Evolutionary conservation across 2,888 invertebrate genomes (phyloP), one percentile per base, ranked within the genome.

Genomic region (Dioctria linearis): DNA sequence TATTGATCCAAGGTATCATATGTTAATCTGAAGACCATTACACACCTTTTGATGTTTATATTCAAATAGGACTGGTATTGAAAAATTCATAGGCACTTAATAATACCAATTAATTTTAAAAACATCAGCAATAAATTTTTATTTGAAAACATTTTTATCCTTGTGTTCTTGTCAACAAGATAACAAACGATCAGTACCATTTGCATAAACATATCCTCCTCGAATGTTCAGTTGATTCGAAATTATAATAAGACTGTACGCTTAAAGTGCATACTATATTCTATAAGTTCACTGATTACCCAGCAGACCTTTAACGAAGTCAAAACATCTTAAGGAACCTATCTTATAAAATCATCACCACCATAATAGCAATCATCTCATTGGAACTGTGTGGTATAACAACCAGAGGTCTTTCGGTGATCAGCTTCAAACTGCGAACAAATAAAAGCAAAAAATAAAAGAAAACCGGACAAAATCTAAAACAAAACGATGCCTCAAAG

Each of bases 261-360:
- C 25, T 11, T 0, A n/a, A 4, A 11, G 54, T n/a, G 54, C 54
- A 54, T n/a, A 11, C 11, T 11, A 54, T 4, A 11, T n/a, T 11
- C 8, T 8, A 4, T 11, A 61, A 61, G 61, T 61, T 61, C 8
- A n/a, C n/a, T 13, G 61, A 61, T 39, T 61, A 61, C 61, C 37
- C 25, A 25, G 25, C 25, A 61, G 39, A 37, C 37, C 37, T 61
- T 25, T 39, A 61, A 13, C 57, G 61, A 37, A 61, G 4, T 37
- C 39, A 25, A 3, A 5, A 37, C 37, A 61, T 61, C 37, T 61
- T 61, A 8, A 40, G n/a, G 61, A n/a, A 39, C 37, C 25, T 61
- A 61, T 61, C 61, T 25, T 61, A 37, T 61, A 37, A 61, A 61
- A 61, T 61, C 61, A 61, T 61, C 61, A 61, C 57, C 57, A 57